Base-by-base conservation (phyloP, 2,888 invertebrate species). In the Amiota communis region DNA sequence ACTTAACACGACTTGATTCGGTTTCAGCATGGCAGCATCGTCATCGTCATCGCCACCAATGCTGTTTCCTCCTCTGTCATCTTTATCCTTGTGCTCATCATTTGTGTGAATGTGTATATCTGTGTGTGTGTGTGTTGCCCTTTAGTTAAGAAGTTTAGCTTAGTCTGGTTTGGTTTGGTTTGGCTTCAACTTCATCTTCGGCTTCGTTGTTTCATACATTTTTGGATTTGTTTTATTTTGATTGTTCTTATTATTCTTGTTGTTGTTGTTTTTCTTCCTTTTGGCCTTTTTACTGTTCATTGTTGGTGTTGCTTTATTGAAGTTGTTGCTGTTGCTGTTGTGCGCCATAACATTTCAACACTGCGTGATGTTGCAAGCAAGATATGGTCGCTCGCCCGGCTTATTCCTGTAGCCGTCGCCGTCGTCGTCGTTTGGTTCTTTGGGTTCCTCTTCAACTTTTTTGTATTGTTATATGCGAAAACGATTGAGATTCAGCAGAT, bases 301-400 rank as follows among this genome's bases (percentile, higher is more conserved):
- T 59, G 51, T 46, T 67, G 51, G 10, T 20, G 48, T 51, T 49
- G 48, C 6, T 63, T 67, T 20, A 51, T 67, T 67, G n/a, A n/a
- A n/a, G 67, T 67, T 49, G 47, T 17, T 51, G 23, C 36, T 11
- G 15, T 51, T 49, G 20, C 11, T n/a, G 10, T 63, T 63, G n/a
- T 63, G 64, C 77, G 75, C 81, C 75, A 68, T 73, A 75, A 75
- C 79, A 76, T 76, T 78, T 78, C 78, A 78, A 78, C 77, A 73
- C 64, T 63, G 70, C 49, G 71, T 63, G 70, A 68, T 72, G 67
- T 59, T 72, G 56, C 57, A 17, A 20, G 64, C n/a, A 17, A 67
- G 72, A 65, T 67, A 72, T n/a, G 68, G 71, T 57, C 63, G 63
- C 72, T 57, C 67, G 72, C 77, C 75, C 47, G 47, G 47, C 65